Percentiles rank a stretch among this genome's conserved stretches.
These are phyloP conservation scores for Pteronotus mesoamericanus DNA, from an alignment of 2,797 vertebrate genomes.

Conservation along the genomic window DNA sequence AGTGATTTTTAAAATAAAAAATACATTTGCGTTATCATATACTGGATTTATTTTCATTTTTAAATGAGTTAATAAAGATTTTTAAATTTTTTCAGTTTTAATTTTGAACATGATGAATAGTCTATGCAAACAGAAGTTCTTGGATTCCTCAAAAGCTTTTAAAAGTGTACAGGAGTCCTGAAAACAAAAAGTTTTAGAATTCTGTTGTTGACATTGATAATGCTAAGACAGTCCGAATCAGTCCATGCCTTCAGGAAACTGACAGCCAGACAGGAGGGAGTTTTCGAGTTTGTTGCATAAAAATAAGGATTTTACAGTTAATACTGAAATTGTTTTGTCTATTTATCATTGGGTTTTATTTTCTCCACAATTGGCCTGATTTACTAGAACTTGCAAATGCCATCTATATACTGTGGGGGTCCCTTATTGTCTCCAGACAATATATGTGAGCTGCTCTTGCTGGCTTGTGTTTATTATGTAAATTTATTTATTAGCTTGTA, in stretches of 20 bases:
- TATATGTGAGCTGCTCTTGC: background rate
- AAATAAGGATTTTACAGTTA: background rate
- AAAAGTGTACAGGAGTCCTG: background rate
- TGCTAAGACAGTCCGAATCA: background rate
- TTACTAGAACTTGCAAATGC: background rate
- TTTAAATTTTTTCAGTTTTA: background rate
- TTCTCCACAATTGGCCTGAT: background rate
- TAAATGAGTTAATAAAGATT: background rate
- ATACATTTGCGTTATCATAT: background rate
- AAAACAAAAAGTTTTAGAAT: background rate
- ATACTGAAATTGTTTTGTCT: background rate
- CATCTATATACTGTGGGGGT: background rate
- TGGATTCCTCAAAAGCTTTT: background rate
- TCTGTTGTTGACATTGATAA: background rate
- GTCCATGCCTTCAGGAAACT: background rate
- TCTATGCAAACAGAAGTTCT: background rate
- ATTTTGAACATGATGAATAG: background rate
- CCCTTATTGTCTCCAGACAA: background rate
- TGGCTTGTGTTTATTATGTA: background rate
- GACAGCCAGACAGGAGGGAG: background rate
- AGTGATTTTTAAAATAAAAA: background rate
- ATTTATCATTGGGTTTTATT: background rate
- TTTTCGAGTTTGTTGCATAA: background rate
- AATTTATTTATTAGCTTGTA: background rate
- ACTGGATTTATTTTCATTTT: background rate